phyloP scores from a whole-genome alignment of 2,113 vertebrate species.

The Phylloscopus whistleri region DNA sequence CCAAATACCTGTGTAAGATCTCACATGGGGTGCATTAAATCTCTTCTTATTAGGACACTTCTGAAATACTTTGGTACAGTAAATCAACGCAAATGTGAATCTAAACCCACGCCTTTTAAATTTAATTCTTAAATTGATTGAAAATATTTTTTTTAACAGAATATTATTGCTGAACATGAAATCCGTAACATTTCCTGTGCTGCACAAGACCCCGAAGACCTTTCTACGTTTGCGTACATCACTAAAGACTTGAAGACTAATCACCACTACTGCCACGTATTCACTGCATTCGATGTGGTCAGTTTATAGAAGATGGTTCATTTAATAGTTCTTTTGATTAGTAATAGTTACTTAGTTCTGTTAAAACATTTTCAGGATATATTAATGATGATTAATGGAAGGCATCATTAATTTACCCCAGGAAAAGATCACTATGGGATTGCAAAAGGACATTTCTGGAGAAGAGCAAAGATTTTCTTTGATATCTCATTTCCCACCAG shows the following conservation, averaged over 20 bases:
- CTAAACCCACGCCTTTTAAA: not conserved
- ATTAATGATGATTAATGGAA: not conserved
- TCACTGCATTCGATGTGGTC: constrained; percentile 98
- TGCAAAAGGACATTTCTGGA: not conserved
- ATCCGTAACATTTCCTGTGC: constrained; percentile 99
- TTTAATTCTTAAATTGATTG: not conserved
- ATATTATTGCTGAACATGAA: constrained; percentile 98
- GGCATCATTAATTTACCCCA: not conserved
- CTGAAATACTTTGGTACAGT: not conserved
- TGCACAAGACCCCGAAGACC: constrained; percentile 97
- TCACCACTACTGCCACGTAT: constrained; percentile 99
- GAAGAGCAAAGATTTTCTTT: not conserved
- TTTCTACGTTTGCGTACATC: constrained; percentile 98
- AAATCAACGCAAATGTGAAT: not conserved
- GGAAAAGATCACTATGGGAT: not conserved
- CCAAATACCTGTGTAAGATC: not conserved
- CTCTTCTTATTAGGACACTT: not conserved
- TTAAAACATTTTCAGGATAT: not conserved
- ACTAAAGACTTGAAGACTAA: constrained; percentile 99
- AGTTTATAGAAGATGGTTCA: constrained; percentile 57
- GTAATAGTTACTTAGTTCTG: not conserved
- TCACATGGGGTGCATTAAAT: not conserved
- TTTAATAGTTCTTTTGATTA: not conserved
- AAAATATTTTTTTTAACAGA: constrained; percentile 71
- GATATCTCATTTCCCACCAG: not conserved